Percentiles rank a stretch among this genome's conserved stretches.
phyloP scores from a whole-genome alignment of 1,140 invertebrate species.

The Apocrypta bakeri region DNA sequence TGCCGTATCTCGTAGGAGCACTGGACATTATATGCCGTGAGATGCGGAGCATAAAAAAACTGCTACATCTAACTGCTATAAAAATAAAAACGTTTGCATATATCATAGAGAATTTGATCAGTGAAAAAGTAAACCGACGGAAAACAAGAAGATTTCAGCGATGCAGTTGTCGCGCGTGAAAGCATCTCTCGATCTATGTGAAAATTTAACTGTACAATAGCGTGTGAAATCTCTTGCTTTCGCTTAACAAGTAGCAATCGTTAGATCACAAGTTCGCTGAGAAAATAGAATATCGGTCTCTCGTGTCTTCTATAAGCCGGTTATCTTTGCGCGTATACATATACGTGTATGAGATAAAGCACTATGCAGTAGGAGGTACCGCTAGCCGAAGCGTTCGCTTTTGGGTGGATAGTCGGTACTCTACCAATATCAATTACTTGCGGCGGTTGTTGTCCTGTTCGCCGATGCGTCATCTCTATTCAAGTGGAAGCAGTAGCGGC shows the following conservation, averaged over 20 bases:
- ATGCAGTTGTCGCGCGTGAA: too few species aligned
- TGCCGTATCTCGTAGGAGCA: background rate
- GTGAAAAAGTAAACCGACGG: too few species aligned
- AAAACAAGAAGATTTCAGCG: too few species aligned
- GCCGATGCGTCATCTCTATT: slow-evolving; percentile 54
- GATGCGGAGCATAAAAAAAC: too few species aligned
- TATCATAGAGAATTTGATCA: too few species aligned
- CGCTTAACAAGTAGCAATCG: background rate
- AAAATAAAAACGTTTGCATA: too few species aligned
- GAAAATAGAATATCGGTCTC: slow-evolving; percentile 62
- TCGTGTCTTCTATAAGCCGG: background rate
- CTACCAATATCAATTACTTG: slow-evolving; percentile 68
- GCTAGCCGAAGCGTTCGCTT: slow-evolving; percentile 17
- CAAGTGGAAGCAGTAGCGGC: slow-evolving; percentile 45
- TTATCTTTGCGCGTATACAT: background rate
- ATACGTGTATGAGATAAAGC: background rate
- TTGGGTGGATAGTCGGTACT: slow-evolving; percentile 44
- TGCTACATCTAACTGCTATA: too few species aligned
- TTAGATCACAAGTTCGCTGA: background rate
- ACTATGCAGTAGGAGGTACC: background rate
- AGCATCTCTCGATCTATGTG: background rate
- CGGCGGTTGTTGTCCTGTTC: slow-evolving; percentile 45
- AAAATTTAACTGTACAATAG: background rate
- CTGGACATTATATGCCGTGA: slow-evolving; percentile 56
- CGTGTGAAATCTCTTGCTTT: slow-evolving; percentile 22